These are phyloP conservation scores for Otolemur garnettii DNA, from an alignment of 2,113 vertebrate genomes.

Conservation along the genomic window DNA sequence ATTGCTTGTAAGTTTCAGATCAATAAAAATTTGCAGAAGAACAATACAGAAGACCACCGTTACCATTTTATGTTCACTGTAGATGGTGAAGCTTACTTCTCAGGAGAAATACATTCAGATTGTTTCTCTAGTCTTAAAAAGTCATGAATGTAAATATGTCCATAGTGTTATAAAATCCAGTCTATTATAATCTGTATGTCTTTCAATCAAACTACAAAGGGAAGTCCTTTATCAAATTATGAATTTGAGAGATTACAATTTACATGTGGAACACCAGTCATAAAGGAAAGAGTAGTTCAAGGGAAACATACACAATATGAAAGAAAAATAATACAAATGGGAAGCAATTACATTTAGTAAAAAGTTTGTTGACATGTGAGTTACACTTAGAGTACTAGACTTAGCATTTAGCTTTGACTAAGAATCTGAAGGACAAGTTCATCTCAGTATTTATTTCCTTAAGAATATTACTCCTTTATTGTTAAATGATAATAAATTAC, in stretches of 20 bases:
- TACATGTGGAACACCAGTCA: background rate
- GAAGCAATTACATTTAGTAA: background rate
- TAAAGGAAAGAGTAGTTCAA: background rate
- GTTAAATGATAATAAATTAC: background rate
- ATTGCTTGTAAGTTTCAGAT: background rate
- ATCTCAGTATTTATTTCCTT: background rate
- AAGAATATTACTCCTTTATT: background rate
- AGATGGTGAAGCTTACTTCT: background rate
- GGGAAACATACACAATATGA: background rate
- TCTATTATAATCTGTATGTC: background rate
- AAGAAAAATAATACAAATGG: background rate
- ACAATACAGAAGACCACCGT: background rate
- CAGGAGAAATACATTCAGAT: conserved; percentile 14
- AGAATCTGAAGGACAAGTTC: background rate
- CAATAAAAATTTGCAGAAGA: conserved; percentile 61
- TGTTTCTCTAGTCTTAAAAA: background rate
- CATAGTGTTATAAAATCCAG: background rate
- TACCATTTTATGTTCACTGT: background rate
- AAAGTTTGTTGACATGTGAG: background rate
- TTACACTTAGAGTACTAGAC: background rate
- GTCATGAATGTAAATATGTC: conserved; percentile 11
- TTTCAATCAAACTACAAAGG: background rate
- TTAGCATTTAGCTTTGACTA: background rate
- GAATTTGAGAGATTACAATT: background rate
- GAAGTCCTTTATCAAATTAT: background rate